These are phyloP conservation scores for Lochmaea capreae DNA, from an alignment of 2,888 invertebrate species.

Conservation along the genomic window DNA sequence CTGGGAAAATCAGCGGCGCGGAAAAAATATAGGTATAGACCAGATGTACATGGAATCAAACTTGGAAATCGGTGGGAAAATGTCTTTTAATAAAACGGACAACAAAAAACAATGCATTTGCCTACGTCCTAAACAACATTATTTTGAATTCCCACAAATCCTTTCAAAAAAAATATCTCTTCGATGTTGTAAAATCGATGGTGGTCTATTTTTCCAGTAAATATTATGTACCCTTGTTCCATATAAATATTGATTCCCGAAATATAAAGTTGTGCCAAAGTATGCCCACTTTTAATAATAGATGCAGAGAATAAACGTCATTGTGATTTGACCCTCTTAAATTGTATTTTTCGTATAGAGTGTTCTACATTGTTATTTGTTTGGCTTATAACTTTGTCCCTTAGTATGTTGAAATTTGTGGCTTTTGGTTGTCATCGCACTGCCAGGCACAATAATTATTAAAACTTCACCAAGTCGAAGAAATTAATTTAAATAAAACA, in stretches of 20 bases:
- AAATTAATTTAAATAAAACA: background rate
- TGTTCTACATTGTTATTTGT: background rate
- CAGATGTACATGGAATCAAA: too few species aligned
- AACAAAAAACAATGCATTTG: too few species aligned
- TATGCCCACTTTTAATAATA: background rate
- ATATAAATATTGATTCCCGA: background rate
- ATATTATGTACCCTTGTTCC: background rate
- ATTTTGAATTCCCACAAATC: too few species aligned
- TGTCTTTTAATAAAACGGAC: too few species aligned
- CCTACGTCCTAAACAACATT: too few species aligned
- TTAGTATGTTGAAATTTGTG: background rate
- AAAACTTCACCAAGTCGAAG: background rate
- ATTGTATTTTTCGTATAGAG: background rate
- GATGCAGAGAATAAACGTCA: constrained; percentile 5
- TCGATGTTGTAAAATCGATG: too few species aligned
- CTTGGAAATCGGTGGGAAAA: too few species aligned
- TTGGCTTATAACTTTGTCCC: background rate
- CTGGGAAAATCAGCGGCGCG: background rate
- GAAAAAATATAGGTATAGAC: background rate
- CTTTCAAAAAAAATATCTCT: too few species aligned
- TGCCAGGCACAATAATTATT: background rate
- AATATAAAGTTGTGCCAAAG: constrained; percentile 2
- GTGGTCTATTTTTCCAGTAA: too few species aligned
- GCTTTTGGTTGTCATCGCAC: background rate
- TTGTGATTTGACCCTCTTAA: constrained; percentile 1